Base-by-base conservation (phyloP, 2,888 invertebrate genomes). In the Pammene fasciana region DNA sequence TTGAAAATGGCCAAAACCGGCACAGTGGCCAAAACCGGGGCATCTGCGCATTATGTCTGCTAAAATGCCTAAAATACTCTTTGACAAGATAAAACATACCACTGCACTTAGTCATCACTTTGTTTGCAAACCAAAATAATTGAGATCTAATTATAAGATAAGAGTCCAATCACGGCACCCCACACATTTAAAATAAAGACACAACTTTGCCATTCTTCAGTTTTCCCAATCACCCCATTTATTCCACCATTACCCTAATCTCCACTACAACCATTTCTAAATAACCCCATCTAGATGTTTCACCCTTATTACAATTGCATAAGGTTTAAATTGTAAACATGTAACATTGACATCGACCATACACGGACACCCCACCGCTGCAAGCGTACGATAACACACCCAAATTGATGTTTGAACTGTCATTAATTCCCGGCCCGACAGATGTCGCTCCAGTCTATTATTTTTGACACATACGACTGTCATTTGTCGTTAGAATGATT, bases 321-420 rank as follows among this genome's bases (percentile, higher is more conserved):
- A 54, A 0, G 8, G 54, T 54, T 34, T 34, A 52, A 36, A 14
- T 36, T 34, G 26, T 36, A 9, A 34, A 14, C 38, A 56, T 14
- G 16, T 26, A 1, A 26, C n/a, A 13, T 34, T 34, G 8, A 34
- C 54, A 9, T 34, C 34, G 6, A 36, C 54, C 26, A 45, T 45
- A 45, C 52, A 41, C 4, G n/a, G 78, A 76, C 82, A 81, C 89
- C 89, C 86, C 78, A 80, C 78, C 46, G 73, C 89, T 88, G 90
- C 80, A 75, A 71, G 77, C 72, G 52, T 60, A 79, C 86, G 90
- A 90, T 91, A 92, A 90, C 87, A 86, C 82, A 79, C 74, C 86
- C 78, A 86, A 90, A 90, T 90, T 88, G 90, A 88, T 90, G 89
- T 92, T 92, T 91, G 89, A 91, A 90, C 87, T 87, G 85, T 86